A percentile compares a stretch with the other conserved stretches of the same genome.
Evolutionary conservation across 2,888 invertebrate species (phyloP).

Genomic region (Hypsopygia costalis): DNA sequence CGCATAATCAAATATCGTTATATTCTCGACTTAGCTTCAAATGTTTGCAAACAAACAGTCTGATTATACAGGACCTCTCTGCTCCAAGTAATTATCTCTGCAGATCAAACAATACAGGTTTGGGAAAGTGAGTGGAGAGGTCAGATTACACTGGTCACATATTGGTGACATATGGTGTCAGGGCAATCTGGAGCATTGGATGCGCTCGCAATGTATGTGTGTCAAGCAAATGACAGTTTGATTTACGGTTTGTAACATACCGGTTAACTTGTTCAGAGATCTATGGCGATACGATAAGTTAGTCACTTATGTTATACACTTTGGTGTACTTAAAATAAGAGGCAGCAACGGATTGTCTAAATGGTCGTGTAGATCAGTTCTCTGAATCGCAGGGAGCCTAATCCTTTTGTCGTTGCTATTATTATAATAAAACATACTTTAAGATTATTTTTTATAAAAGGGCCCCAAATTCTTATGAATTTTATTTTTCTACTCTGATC

Average conservation of each 20-base stretch:
- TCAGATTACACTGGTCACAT: slow-evolving; percentile 1
- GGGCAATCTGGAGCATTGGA: slow-evolving; percentile 1
- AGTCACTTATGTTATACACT: too few species aligned
- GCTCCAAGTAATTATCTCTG: not conserved
- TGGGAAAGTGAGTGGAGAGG: not conserved
- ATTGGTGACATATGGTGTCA: slow-evolving; percentile 5
- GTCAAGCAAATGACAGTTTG: slow-evolving; percentile 2
- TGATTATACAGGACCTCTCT: slow-evolving; percentile 1
- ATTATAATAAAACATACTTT: too few species aligned
- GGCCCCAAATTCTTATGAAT: too few species aligned
- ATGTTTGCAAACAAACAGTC: slow-evolving; percentile 1
- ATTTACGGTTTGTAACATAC: slow-evolving; percentile 2
- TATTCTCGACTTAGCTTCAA: not conserved
- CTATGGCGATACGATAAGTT: not conserved
- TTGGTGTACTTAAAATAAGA: too few species aligned
- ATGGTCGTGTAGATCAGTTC: too few species aligned
- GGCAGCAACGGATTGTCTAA: too few species aligned
- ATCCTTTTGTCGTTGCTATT: too few species aligned
- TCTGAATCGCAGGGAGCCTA: too few species aligned
- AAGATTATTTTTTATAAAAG: too few species aligned
- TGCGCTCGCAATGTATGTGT: not conserved
- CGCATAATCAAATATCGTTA: slow-evolving; percentile 1
- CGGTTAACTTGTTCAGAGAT: not conserved
- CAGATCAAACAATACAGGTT: not conserved
- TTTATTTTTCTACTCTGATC: too few species aligned